Conservation (phyloP, 1,140 invertebrate species). For the Nylanderia fulva region DNA sequence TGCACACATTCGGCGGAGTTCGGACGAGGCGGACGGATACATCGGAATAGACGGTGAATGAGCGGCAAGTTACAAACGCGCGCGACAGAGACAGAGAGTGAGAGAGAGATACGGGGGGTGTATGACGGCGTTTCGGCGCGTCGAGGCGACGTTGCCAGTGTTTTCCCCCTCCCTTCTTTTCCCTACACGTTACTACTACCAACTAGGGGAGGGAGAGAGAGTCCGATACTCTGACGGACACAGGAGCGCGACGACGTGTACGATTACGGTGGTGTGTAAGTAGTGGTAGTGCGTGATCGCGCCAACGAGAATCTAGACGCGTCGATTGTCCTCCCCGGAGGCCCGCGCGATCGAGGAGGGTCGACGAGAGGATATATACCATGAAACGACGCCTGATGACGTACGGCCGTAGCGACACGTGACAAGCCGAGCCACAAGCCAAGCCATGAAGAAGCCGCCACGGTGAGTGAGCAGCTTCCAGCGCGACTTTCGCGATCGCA, state of each 20-base stretch:
- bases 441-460: slow-evolving; percentile 80
- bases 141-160: slow-evolving; percentile 81
- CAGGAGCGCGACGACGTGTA: slow-evolving; percentile 13
- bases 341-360: slow-evolving; percentile 21
- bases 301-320: slow-evolving; percentile 36
- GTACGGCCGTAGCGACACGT: slow-evolving; percentile 74
- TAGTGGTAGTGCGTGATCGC: slow-evolving; percentile 45
- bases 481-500: background rate
- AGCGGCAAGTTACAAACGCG: too few relatives aligned
- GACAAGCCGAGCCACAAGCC: slow-evolving; percentile 77
- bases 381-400: slow-evolving; percentile 74
- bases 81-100: slow-evolving; percentile 21
- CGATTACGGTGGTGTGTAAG: slow-evolving; percentile 33
- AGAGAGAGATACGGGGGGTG: slow-evolving; percentile 45
- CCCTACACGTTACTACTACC: slow-evolving; percentile 33
- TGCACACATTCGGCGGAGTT: slow-evolving; percentile 4
- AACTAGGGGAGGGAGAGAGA: slow-evolving; percentile 35
- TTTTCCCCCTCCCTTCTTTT: slow-evolving; percentile 74
- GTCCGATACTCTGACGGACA: slow-evolving; percentile 2
- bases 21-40: slow-evolving; percentile 34
- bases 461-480: slow-evolving; percentile 76
- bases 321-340: slow-evolving; percentile 32
- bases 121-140: slow-evolving; percentile 56
- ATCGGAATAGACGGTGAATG: slow-evolving; percentile 1
- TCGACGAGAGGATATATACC: slow-evolving; percentile 53